These are phyloP conservation scores for Caenorhabditis sp. DNA, from an alignment of 2,888 invertebrate genomes.

Conservation along the genomic window DNA sequence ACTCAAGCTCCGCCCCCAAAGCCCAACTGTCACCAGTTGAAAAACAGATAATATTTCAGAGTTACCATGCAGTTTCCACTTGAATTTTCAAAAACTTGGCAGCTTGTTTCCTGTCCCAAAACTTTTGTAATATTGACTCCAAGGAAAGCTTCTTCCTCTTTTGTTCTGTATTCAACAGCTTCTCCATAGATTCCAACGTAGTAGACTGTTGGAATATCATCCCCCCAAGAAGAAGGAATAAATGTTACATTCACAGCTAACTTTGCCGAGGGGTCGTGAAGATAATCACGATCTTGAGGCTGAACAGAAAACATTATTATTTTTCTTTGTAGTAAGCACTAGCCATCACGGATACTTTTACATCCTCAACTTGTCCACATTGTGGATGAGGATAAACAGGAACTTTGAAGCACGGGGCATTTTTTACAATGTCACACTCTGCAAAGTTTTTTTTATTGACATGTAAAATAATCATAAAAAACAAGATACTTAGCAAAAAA, in stretches of 20 bases:
- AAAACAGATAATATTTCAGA: no score
- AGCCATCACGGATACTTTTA: slow-evolving; percentile 51
- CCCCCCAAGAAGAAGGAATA: slow-evolving; percentile 60
- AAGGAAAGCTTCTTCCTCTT: slow-evolving; percentile 72
- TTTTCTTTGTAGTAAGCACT: no score
- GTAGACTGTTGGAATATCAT: slow-evolving; percentile 71
- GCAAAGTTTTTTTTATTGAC: neutral
- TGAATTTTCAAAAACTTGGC: slow-evolving; percentile 54
- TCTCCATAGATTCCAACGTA: slow-evolving; percentile 78
- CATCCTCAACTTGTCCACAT: slow-evolving; percentile 75
- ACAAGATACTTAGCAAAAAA: no score
- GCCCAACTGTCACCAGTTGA: no score
- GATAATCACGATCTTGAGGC: slow-evolving; percentile 43
- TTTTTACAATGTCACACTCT: slow-evolving; percentile 78
- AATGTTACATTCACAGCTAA: slow-evolving; percentile 78
- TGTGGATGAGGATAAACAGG: slow-evolving; percentile 65
- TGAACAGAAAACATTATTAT: slow-evolving; percentile 22
- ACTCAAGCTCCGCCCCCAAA: no score
- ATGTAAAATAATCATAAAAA: no score
- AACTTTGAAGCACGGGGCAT: slow-evolving; percentile 71
- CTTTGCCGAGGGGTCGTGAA: slow-evolving; percentile 62
- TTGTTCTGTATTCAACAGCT: slow-evolving; percentile 68
- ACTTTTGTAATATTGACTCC: slow-evolving; percentile 79
- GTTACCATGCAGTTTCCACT: slow-evolving; percentile 70
- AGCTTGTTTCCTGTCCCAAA: slow-evolving; percentile 70